phyloP scores from a whole-genome alignment of 1,140 invertebrate species.

The Aphelinus atriplicis region DNA sequence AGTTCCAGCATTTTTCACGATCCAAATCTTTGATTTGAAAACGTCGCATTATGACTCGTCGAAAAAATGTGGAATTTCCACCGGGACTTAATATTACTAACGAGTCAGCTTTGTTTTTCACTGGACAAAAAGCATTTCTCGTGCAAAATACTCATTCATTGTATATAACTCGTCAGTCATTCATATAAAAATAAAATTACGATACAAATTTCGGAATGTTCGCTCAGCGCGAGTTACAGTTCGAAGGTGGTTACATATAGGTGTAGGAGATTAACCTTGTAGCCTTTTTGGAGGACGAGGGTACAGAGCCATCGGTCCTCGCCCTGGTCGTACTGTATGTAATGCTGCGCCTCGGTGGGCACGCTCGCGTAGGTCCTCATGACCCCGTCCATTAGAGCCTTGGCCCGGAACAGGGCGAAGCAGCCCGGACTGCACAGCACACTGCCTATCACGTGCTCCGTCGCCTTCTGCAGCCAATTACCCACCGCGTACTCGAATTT shows the following conservation, averaged over 20 bases:
- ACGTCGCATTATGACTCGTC: neutral
- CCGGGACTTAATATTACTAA: too few relatives aligned
- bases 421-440: conserved; percentile 92
- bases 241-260: neutral
- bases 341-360: conserved; percentile 84
- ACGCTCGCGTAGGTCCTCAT: conserved; percentile 87
- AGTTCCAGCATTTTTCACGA: too few relatives aligned
- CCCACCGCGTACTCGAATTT: conserved; percentile 94
- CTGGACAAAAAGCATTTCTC: neutral
- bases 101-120: too few relatives aligned
- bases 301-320: conserved; percentile 91
- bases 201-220: too few relatives aligned
- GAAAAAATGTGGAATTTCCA: neutral
- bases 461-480: conserved; percentile 96
- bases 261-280: conserved; percentile 69
- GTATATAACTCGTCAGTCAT: neutral
- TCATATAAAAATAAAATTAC: neutral
- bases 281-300: conserved; percentile 85
- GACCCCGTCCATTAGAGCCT: conserved; percentile 91
- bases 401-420: conserved; percentile 89
- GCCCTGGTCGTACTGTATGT: conserved; percentile 93
- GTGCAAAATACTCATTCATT: too few relatives aligned
- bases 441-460: conserved; percentile 90
- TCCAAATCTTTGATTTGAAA: neutral
- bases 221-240: too few relatives aligned